Evolutionary conservation across 2,113 vertebrate species (phyloP).

Genomic region (Alligator sinensis): DNA sequence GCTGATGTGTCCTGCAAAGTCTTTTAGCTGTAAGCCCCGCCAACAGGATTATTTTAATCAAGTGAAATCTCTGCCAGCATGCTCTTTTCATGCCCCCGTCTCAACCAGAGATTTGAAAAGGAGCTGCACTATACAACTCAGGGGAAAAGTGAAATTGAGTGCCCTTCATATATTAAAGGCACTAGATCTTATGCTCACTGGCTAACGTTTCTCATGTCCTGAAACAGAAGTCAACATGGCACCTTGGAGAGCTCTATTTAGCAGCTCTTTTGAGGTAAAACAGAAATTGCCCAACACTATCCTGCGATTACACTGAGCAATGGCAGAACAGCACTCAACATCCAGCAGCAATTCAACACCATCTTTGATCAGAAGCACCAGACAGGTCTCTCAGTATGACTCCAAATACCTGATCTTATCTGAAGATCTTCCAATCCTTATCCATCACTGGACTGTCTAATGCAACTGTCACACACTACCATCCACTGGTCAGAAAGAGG

Average conservation of each 20-base stretch:
- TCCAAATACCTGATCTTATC: neutral
- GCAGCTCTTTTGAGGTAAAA: accelerated
- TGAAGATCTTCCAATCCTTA: neutral
- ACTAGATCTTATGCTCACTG: accelerated
- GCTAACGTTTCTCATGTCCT: neutral
- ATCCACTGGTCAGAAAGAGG: neutral
- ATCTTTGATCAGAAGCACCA: neutral
- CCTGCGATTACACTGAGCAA: neutral
- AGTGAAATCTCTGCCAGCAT: neutral
- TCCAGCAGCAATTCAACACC: neutral
- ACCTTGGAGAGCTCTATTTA: neutral
- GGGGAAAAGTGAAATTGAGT: neutral
- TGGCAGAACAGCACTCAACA: no score
- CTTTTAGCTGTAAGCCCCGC: neutral
- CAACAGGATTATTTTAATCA: neutral
- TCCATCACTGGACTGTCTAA: neutral
- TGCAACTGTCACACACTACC: neutral
- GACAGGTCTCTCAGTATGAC: neutral
- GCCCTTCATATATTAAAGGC: neutral
- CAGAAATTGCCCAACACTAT: neutral
- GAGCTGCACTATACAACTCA: neutral
- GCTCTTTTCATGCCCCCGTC: neutral
- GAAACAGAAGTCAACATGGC: neutral
- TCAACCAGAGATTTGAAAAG: neutral
- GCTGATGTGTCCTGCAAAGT: neutral